Percentiles rank a stretch among this genome's conserved stretches.
Evolutionary conservation across 2,888 invertebrate genomes (phyloP).

Genomic region (Eupithecia abbreviata): DNA sequence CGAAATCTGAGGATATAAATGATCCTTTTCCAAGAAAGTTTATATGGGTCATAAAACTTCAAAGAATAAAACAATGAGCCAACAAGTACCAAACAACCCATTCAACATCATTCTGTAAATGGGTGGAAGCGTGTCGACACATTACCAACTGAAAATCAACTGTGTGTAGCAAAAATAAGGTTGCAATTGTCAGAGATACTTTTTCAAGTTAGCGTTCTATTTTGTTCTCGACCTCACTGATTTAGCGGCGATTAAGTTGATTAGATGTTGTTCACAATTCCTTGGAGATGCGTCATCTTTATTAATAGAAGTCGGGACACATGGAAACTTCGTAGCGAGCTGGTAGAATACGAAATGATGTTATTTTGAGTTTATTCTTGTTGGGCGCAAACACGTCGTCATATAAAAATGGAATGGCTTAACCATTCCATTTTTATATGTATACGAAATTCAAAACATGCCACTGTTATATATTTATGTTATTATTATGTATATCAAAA

Average conservation of each 20-base stretch:
- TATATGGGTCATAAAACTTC: constrained; percentile 35
- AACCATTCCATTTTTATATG: too few species aligned
- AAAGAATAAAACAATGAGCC: constrained; percentile 35
- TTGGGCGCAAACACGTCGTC: constrained; percentile 1
- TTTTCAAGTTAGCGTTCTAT: constrained; percentile 11
- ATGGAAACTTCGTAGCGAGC: constrained; percentile 26
- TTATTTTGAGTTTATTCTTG: constrained; percentile 7
- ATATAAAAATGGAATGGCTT: neutral
- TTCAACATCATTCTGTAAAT: constrained; percentile 22
- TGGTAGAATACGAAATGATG: constrained; percentile 25
- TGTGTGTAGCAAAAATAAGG: constrained; percentile 17
- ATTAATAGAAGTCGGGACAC: constrained; percentile 45
- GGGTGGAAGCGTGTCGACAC: constrained; percentile 6
- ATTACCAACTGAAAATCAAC: constrained; percentile 15
- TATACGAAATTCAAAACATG: constrained; percentile 3
- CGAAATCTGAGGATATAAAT: neutral
- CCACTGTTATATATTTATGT: neutral
- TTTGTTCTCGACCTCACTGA: constrained; percentile 39
- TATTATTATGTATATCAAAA: neutral
- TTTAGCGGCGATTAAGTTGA: constrained; percentile 46
- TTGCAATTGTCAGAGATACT: neutral
- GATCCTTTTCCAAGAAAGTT: constrained; percentile 32
- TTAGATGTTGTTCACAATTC: constrained; percentile 45
- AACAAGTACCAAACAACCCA: constrained; percentile 4
- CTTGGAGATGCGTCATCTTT: constrained; percentile 47